Base-by-base conservation (phyloP, 2,888 invertebrate genomes). In the Leucoptera coffeella region DNA sequence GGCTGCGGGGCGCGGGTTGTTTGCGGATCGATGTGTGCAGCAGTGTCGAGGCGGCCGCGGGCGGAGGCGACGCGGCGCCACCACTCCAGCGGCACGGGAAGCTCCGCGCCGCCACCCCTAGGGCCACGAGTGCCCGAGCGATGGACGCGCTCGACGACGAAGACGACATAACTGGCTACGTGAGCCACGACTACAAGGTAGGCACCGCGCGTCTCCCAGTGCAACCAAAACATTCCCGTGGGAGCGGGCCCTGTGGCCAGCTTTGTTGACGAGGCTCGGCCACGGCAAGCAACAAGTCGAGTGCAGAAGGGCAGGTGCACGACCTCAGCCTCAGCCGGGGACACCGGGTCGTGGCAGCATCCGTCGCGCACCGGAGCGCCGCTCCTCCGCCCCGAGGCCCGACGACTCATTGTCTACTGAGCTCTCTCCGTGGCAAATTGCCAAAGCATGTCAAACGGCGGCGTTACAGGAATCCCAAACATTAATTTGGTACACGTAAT, bases 101-200 rank as follows among this genome's bases (percentile, higher is more conserved):
- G 28, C 29, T 22, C 28, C 30, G 21, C 35, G 35, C 44, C 15
- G 24, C 24, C 26, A 14, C 25, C 10, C 44, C 36, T 39, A 34
- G 29, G 39, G 32, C 17, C 24, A 14, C 15, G 25, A n/a, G 22
- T 49, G 39, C 47, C 32, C 44, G 33, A 36, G 31, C 32, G 38
- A 69, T 69, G 67, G 65, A 69, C 59, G 62, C 59, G 47, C 67
- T 67, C 50, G 65, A 65, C 47, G 67, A 69, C 52, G 67, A 69
- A 50, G 65, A 67, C 42, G 67, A 69, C n/a, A n/a, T n/a, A n/a
- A n/a, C n/a, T n/a, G n/a, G n/a, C 27, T 64, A 50, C 47, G 42
- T 54, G 50, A 61, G 61, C 48, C 59, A 62, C 35, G 61, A 61
- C 38, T 54, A 53, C 41, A 65, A 67, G 67, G 67, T 69, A 61